Base-by-base conservation (phyloP, 2,797 vertebrate genomes). In the Melanotaenia boesemani region DNA sequence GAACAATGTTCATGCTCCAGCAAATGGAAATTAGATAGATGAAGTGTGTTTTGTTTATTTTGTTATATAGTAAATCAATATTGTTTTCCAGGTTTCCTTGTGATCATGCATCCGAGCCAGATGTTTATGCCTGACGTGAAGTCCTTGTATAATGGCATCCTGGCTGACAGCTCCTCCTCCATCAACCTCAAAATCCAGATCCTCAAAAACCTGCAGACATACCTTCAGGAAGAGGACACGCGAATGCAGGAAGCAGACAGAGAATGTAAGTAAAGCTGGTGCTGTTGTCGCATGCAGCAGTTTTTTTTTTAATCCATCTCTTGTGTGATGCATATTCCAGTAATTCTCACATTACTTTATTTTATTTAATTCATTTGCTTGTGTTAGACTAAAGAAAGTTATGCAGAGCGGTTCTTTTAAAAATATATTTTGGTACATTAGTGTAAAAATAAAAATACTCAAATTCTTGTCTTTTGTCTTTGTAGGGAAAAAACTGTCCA, bases 61-160 rank as follows among this genome's bases (percentile, higher is more conserved):
- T 62, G 9, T 70, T 34, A 70, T 46, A 13, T 60, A 2, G 5
- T 46, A 15, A 57, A 48, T 60, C 72, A n/a, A 57, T 60, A 3
- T 70, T 62, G 6, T 62, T 6, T 41, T 77, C 79, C 77, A 99
- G 98, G 98, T 62, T 99, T 99, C 91, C 96, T 97, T 57, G 97
- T 99, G 86, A 99, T 99, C 92, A 97, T 98, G 85, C 97, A 99
- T 91, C 98, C 98, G 85, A 96, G 97, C 93, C 95, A 98, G 93
- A 99, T 99, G 98, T 99, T 99, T 5, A 93, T 97, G 81, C 97
- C 96, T 26, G 98, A 99, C 69, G 98, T 99, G 79, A 99, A 98
- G 93, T 87, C 95, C 79, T 93, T 99, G 64, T 99, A 99, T 90
- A 99, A 99, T 70, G 96, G 95, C 72, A 97, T 99, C 83, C 94